phyloP scores from a whole-genome alignment of 2,888 invertebrate species.

The Celastrina argiolus region DNA sequence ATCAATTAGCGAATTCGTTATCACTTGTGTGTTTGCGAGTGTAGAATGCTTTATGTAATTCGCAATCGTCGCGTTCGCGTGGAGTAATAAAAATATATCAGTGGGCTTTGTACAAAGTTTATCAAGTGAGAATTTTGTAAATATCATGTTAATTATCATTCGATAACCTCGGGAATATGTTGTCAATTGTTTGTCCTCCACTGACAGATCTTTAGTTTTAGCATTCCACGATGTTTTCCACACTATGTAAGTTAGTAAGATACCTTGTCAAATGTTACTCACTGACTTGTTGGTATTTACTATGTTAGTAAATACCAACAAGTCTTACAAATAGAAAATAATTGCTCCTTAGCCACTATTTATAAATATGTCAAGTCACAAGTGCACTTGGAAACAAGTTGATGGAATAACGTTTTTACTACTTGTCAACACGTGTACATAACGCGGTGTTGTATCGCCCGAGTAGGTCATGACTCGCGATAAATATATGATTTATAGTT shows the following conservation, averaged over 20 bases:
- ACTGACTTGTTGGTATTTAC: no score
- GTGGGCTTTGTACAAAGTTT: no score
- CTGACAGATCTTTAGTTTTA: no score
- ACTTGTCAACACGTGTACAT: background rate
- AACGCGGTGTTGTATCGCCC: background rate
- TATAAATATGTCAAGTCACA: background rate
- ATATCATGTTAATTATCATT: no score
- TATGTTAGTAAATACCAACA: background rate
- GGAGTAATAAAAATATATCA: no score
- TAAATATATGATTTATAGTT: background rate
- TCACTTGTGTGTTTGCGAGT: background rate
- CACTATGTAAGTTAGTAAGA: no score
- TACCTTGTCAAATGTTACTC: no score
- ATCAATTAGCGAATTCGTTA: constrained; percentile 15
- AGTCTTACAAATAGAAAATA: background rate
- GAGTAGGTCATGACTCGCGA: background rate
- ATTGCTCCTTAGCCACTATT: background rate
- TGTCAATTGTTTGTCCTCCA: no score
- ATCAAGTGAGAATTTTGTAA: no score
- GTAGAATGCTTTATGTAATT: background rate
- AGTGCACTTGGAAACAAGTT: background rate
- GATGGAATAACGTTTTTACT: background rate
- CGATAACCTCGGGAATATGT: no score
- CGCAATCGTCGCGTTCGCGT: background rate
- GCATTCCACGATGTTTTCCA: no score